Percentiles rank a stretch among this genome's conserved stretches.
Evolutionary conservation across 1,140 invertebrate species (phyloP).

Genomic region (Pseudomyrmex pallidus): DNA sequence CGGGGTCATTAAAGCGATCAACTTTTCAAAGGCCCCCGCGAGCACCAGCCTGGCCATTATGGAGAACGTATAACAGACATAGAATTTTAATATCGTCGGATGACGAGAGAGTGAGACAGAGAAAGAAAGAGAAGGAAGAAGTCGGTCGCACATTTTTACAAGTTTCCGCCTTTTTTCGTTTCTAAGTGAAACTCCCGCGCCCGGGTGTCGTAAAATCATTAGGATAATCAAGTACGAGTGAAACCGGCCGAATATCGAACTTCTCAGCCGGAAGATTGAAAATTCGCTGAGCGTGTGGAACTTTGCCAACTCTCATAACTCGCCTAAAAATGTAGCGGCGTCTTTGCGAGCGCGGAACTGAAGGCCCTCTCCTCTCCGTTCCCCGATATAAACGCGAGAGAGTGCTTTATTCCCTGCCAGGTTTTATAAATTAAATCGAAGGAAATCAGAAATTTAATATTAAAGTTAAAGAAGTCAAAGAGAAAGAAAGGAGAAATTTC

Average conservation of each 20-base stretch:
- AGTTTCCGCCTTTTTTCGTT: slow-evolving; percentile 4
- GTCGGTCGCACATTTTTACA: slow-evolving; percentile 32
- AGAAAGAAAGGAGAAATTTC: not conserved
- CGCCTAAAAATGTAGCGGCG: slow-evolving; percentile 15
- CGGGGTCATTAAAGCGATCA: slow-evolving; percentile 55
- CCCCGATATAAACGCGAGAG: slow-evolving; percentile 12
- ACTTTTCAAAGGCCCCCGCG: slow-evolving; percentile 52
- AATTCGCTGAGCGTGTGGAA: slow-evolving; percentile 53
- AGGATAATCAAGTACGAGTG: slow-evolving; percentile 49
- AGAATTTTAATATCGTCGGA: slow-evolving; percentile 51
- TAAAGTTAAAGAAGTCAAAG: not conserved
- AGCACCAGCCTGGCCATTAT: slow-evolving; percentile 56
- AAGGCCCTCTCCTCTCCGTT: slow-evolving; percentile 6
- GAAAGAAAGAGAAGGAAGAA: not conserved
- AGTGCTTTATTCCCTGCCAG: not conserved
- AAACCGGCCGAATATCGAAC: slow-evolving; percentile 53
- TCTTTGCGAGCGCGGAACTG: not conserved
- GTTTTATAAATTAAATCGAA: slow-evolving; percentile 2
- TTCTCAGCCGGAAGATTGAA: slow-evolving; percentile 53
- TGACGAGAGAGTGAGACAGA: not conserved
- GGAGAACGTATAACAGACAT: slow-evolving; percentile 47
- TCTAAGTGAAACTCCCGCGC: slow-evolving; percentile 27
- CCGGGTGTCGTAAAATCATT: slow-evolving; percentile 46
- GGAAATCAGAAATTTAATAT: slow-evolving; percentile 19
- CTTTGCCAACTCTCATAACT: slow-evolving; percentile 48